Percentiles rank a stretch among this genome's conserved stretches.
Evolutionary conservation across 1,140 invertebrate genomes (phyloP).

Genomic region (Drosophila serrata): DNA sequence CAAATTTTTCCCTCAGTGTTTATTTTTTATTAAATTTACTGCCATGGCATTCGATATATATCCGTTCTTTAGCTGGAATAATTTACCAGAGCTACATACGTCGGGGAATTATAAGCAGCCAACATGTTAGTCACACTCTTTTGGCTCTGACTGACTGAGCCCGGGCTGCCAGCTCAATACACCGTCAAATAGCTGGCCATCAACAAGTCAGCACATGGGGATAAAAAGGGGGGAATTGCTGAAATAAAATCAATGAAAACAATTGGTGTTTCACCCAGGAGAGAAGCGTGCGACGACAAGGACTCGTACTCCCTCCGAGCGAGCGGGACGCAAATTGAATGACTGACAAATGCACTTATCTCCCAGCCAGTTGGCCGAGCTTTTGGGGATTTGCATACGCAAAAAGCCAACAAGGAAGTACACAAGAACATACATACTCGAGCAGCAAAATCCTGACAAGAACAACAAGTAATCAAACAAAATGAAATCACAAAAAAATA

Average conservation of each 20-base stretch:
- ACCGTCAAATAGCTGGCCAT: constrained; percentile 50
- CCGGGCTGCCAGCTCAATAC: constrained; percentile 31
- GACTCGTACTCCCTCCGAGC: constrained; percentile 11
- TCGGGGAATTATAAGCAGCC: constrained; percentile 43
- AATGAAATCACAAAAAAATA: constrained; percentile 38
- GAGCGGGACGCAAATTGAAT: constrained; percentile 60
- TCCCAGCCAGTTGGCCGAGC: constrained; percentile 53
- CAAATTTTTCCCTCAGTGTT: not conserved
- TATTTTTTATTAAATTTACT: constrained; percentile 12
- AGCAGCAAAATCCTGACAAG: constrained; percentile 33
- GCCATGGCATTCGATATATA: constrained; percentile 1
- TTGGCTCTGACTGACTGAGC: constrained; percentile 11
- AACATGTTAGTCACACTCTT: constrained; percentile 42
- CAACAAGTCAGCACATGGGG: constrained; percentile 52
- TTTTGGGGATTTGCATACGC: constrained; percentile 70
- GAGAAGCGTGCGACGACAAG: constrained; percentile 46
- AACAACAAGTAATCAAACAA: constrained; percentile 44
- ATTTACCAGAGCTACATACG: constrained; percentile 5
- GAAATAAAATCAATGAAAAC: constrained; percentile 74
- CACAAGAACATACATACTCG: constrained; percentile 42
- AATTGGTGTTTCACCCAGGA: constrained; percentile 69
- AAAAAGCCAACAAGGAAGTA: constrained; percentile 44
- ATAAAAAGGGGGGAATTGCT: constrained; percentile 30
- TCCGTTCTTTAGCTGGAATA: not conserved
- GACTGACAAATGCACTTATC: constrained; percentile 79